Percentiles rank a stretch among this genome's conserved stretches.
Conservation (phyloP, 2,113 vertebrate species). For the Tachysurus fulvidraco region DNA sequence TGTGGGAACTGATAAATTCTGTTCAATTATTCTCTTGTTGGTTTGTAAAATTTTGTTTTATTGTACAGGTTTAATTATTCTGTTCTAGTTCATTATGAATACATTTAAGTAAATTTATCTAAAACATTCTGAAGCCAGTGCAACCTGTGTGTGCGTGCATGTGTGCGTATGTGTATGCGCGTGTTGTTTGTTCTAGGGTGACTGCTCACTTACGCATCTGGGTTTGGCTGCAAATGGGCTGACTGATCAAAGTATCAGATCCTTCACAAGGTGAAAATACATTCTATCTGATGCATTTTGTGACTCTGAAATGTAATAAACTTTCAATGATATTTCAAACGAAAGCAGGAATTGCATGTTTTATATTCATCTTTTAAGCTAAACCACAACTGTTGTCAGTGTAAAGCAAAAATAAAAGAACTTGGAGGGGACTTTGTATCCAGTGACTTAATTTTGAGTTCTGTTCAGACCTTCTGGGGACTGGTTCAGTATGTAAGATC, state of each 20-base stretch:
- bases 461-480: neutral
- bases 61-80: neutral
- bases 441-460: neutral
- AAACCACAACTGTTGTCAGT: neutral
- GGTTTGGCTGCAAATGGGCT: slow-evolving; percentile 74
- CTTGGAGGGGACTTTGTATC: too few relatives aligned
- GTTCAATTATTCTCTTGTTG: neutral
- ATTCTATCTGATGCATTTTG: neutral
- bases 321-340: neutral
- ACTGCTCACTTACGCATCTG: slow-evolving; percentile 73
- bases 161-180: neutral
- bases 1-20: neutral
- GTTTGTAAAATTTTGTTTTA: too few relatives aligned
- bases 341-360: neutral
- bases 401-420: neutral
- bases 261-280: slow-evolving; percentile 70
- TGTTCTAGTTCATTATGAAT: neutral
- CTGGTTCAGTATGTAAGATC: neutral
- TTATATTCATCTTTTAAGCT: neutral
- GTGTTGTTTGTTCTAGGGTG: slow-evolving; percentile 58
- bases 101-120: neutral
- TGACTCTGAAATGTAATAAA: neutral
- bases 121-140: neutral
- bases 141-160: neutral
- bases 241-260: slow-evolving; percentile 63